phyloP scores from a whole-genome alignment of 1,140 invertebrate species.

The Doryteuthis pealeii region DNA sequence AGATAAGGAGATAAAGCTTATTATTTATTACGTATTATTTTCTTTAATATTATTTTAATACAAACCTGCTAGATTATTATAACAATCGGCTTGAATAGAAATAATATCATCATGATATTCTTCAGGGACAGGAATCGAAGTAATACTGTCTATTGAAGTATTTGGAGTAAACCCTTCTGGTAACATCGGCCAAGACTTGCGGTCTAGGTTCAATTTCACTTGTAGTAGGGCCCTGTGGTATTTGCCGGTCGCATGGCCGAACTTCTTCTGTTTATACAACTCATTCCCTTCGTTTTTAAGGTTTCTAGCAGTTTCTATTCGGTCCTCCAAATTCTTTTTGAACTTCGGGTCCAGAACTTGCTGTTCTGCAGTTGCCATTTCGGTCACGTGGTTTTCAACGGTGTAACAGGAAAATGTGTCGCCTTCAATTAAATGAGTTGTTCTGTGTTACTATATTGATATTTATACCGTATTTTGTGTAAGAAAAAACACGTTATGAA shows the following conservation, averaged over 20 bases:
- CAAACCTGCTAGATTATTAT: slow-evolving; percentile 55
- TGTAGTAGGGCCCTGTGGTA: slow-evolving; percentile 53
- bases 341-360: neutral
- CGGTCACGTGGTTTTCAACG: neutral
- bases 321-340: neutral
- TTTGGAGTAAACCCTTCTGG: no score
- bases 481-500: neutral
- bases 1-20: no score
- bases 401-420: neutral
- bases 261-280: slow-evolving; percentile 43
- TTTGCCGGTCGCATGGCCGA: slow-evolving; percentile 46
- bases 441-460: neutral
- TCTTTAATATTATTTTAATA: neutral
- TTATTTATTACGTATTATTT: no score
- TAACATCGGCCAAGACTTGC: neutral
- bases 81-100: slow-evolving; percentile 43
- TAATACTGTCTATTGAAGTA: neutral
- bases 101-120: slow-evolving; percentile 32
- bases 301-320: slow-evolving; percentile 36
- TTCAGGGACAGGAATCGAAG: slow-evolving; percentile 5
- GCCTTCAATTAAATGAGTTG: neutral
- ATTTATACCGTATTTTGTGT: neutral
- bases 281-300: slow-evolving; percentile 53
- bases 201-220: slow-evolving; percentile 27
- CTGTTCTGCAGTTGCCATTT: neutral